Evolutionary conservation across 2,113 vertebrate species (phyloP).

Genomic region (Alethe castanea): DNA sequence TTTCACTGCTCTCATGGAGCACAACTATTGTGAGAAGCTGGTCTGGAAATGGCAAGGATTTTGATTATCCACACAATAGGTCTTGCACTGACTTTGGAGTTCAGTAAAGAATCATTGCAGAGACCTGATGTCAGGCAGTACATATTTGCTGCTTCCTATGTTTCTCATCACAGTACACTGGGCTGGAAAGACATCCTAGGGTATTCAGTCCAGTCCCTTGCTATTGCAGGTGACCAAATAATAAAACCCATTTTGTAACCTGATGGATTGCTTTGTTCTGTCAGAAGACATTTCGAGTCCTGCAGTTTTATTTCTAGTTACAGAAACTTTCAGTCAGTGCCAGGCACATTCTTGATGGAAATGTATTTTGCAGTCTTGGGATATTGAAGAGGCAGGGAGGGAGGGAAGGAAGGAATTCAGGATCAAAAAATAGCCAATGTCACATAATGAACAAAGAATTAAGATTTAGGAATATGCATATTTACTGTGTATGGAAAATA

Average conservation of each 20-base stretch:
- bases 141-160: background rate
- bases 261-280: conserved; percentile 9
- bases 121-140: background rate
- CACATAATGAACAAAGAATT: background rate
- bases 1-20: background rate
- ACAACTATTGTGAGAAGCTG: background rate
- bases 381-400: background rate
- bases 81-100: background rate
- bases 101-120: background rate
- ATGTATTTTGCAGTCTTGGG: background rate
- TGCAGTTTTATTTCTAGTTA: background rate
- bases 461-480: background rate
- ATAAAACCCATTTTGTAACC: background rate
- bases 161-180: background rate
- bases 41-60: background rate
- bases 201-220: background rate
- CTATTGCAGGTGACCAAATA: background rate
- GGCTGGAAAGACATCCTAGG: background rate
- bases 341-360: background rate
- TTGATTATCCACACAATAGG: background rate
- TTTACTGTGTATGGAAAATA: background rate
- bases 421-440: background rate
- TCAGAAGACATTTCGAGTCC: background rate
- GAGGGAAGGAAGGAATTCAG: background rate
- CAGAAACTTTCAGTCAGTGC: background rate